phyloP scores from a whole-genome alignment of 2,888 invertebrate genomes.

The Phengaris alcon region DNA sequence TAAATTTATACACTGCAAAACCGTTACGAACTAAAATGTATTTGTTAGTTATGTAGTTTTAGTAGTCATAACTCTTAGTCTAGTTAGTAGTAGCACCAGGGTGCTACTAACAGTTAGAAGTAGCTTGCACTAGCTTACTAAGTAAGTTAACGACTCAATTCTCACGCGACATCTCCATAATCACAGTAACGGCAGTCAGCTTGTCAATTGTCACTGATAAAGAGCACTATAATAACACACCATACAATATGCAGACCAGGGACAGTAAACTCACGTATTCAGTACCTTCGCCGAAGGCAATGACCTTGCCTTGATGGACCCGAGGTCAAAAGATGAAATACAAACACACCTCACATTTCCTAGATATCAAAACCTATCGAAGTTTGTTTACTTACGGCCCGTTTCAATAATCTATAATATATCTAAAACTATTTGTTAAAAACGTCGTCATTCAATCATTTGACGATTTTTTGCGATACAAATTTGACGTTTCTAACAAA shows the following conservation, averaged over 20 bases:
- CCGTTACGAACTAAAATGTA: too few relatives aligned
- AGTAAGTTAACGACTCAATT: slow-evolving; percentile 1
- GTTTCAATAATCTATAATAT: too few relatives aligned
- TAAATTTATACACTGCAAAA: too few relatives aligned
- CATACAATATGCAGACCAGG: neutral
- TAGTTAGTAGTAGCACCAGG: too few relatives aligned
- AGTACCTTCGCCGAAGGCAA: neutral
- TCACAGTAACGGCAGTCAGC: neutral
- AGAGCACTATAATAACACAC: neutral
- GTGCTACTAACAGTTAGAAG: too few relatives aligned
- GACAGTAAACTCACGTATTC: slow-evolving; percentile 5
- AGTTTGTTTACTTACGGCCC: neutral
- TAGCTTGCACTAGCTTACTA: neutral
- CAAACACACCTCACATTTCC: neutral
- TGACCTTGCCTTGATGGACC: neutral
- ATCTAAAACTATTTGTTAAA: too few relatives aligned
- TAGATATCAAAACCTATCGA: neutral
- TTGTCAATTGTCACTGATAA: neutral
- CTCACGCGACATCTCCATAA: neutral
- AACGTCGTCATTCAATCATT: too few relatives aligned
- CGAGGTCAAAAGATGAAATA: slow-evolving; percentile 11
- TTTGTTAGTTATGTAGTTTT: too few relatives aligned
- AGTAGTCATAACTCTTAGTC: too few relatives aligned
- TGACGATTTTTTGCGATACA: too few relatives aligned
- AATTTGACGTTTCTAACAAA: too few relatives aligned